These are phyloP conservation scores for Gobio occitaniae DNA, from an alignment of 2,797 vertebrate genomes.

Conservation along the genomic window DNA sequence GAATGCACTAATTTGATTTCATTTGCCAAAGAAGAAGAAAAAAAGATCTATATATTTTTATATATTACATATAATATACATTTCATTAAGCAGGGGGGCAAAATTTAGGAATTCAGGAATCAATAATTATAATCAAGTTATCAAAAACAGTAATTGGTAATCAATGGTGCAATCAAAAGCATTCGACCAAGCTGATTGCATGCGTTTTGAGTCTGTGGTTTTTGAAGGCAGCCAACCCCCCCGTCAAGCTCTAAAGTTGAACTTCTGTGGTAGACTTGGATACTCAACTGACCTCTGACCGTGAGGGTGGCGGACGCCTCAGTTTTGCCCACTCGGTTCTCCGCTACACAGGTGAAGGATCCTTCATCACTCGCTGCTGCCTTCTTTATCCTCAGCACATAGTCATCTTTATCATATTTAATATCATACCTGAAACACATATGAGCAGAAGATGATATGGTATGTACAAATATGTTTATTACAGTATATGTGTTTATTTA, in stretches of 20 bases:
- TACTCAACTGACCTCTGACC: conserved; percentile 88
- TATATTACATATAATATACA: background rate
- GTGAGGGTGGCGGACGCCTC: conserved; percentile 93
- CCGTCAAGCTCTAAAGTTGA: background rate
- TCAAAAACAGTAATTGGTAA: conserved; percentile 18
- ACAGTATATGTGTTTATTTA: too few species aligned
- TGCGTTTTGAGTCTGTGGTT: too few species aligned
- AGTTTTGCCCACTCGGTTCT: conserved; percentile 95
- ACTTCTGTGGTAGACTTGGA: background rate
- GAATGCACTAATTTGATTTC: background rate
- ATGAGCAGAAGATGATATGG: background rate
- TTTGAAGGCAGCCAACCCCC: background rate
- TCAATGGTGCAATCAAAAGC: conserved; percentile 37
- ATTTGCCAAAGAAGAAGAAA: background rate
- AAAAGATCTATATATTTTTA: background rate
- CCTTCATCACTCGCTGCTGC: conserved; percentile 88
- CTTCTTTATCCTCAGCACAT: conserved; percentile 94
- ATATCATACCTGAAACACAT: conserved; percentile 88
- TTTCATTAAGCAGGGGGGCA: background rate
- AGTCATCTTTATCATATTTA: conserved; percentile 96
- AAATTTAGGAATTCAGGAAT: background rate
- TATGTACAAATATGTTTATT: too few species aligned
- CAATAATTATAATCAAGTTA: conserved; percentile 25
- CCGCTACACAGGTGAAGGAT: conserved; percentile 91
- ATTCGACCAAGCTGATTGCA: background rate